A percentile compares a stretch with the other conserved stretches of the same genome.
Evolutionary conservation across 2,113 vertebrate genomes (phyloP).

Genomic region (Otis tarda): DNA sequence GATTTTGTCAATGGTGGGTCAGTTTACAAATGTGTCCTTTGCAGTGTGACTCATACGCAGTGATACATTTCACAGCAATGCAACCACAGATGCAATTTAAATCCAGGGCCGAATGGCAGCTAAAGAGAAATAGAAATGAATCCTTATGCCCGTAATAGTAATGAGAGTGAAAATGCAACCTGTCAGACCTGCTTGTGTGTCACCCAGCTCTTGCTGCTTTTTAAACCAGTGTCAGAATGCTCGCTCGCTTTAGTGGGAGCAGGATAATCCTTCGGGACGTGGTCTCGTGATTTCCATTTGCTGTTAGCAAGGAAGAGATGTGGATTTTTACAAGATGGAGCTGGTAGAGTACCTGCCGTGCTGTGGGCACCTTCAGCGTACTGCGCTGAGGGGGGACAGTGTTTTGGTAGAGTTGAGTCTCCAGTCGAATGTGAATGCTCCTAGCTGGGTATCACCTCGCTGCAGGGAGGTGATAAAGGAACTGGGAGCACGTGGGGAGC

Average conservation of each 20-base stretch:
- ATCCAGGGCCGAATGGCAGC: constrained; percentile 7
- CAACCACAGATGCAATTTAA: constrained; percentile 54
- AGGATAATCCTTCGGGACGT: neutral
- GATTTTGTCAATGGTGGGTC: constrained; percentile 71
- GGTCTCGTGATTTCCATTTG: neutral
- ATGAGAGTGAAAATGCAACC: constrained; percentile 15
- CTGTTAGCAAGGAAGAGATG: neutral
- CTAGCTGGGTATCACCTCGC: neutral
- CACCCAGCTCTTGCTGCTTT: neutral
- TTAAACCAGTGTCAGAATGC: neutral
- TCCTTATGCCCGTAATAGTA: neutral
- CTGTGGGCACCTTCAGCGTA: neutral
- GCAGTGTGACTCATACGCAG: constrained; percentile 65
- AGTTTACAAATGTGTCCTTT: constrained; percentile 70
- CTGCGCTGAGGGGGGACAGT: no score
- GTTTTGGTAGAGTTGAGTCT: neutral
- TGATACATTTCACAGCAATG: constrained; percentile 70
- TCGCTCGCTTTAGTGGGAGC: neutral
- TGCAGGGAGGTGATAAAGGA: neutral
- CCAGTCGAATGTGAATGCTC: neutral
- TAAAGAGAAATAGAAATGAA: constrained; percentile 6
- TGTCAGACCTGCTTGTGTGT: neutral
- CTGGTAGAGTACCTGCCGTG: neutral
- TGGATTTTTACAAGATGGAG: neutral
- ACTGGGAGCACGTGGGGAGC: neutral